Conservation (phyloP, 2,888 invertebrate genomes). For the Archips crataeganus region DNA sequence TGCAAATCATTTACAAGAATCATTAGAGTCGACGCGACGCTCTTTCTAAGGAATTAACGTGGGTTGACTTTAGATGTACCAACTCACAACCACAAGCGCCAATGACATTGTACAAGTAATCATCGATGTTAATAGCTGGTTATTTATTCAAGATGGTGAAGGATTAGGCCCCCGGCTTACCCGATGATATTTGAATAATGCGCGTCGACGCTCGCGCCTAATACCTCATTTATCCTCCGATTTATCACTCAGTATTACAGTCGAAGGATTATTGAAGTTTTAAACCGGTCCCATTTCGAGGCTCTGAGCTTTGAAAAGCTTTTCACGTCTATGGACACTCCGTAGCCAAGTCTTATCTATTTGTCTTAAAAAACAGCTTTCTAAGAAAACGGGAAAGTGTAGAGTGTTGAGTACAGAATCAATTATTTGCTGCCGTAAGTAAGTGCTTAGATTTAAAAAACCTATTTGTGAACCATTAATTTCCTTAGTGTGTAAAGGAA, state of each 20-base stretch:
- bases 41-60: conserved; percentile 19
- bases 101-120: conserved; percentile 16
- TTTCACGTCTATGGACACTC: conserved; percentile 22
- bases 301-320: conserved; percentile 16
- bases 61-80: conserved; percentile 25
- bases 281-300: conserved; percentile 45
- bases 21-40: conserved; percentile 6
- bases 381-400: background rate
- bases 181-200: conserved; percentile 73
- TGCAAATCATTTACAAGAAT: conserved; percentile 26
- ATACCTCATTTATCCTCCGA: conserved; percentile 62
- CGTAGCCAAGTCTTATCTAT: conserved; percentile 5
- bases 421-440: background rate
- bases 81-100: background rate
- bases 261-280: conserved; percentile 59
- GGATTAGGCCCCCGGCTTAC: conserved; percentile 63
- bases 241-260: conserved; percentile 68
- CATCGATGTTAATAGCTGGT: conserved; percentile 42
- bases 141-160: conserved; percentile 52
- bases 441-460: background rate
- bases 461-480: background rate
- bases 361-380: background rate
- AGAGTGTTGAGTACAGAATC: background rate
- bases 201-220: conserved; percentile 56
- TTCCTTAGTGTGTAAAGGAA: background rate